Evolutionary conservation across 2,888 invertebrate species (phyloP).

Genomic region (Dasysyrphus tricinctus): DNA sequence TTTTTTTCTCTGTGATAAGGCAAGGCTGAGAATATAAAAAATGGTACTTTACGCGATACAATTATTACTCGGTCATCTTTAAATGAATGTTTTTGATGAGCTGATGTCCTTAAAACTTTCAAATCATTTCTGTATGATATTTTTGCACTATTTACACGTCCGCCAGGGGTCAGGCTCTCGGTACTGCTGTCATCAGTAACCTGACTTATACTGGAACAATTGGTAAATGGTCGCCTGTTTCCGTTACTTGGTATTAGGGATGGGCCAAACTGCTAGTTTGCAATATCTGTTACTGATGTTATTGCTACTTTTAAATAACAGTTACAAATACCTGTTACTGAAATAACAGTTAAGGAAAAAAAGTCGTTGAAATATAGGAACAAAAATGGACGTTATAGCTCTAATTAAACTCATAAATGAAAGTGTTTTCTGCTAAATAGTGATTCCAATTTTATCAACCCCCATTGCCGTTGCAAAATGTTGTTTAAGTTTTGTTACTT

Average conservation of each 20-base stretch:
- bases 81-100: constrained; percentile 87
- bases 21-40: constrained; percentile 93
- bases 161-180: constrained; percentile 89
- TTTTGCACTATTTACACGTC: constrained; percentile 81
- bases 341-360: too few relatives aligned
- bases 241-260: constrained; percentile 76
- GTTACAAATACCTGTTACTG: too few relatives aligned
- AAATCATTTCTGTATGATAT: constrained; percentile 85
- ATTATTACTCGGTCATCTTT: constrained; percentile 92
- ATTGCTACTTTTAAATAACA: too few relatives aligned
- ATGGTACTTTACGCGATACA: constrained; percentile 91
- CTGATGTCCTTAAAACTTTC: constrained; percentile 84
- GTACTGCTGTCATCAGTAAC: constrained; percentile 87
- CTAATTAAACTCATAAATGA: too few relatives aligned
- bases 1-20: constrained; percentile 90
- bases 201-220: constrained; percentile 81
- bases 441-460: too few relatives aligned
- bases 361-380: too few relatives aligned
- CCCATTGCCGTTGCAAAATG: too few relatives aligned
- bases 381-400: too few relatives aligned
- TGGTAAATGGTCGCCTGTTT: constrained; percentile 80
- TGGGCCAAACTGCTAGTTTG: too few relatives aligned
- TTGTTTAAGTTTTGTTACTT: too few relatives aligned
- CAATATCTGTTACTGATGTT: too few relatives aligned
- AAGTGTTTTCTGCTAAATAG: too few relatives aligned